Conservation (phyloP, 2,797 vertebrate species). For the Discoglossus pictus region DNA sequence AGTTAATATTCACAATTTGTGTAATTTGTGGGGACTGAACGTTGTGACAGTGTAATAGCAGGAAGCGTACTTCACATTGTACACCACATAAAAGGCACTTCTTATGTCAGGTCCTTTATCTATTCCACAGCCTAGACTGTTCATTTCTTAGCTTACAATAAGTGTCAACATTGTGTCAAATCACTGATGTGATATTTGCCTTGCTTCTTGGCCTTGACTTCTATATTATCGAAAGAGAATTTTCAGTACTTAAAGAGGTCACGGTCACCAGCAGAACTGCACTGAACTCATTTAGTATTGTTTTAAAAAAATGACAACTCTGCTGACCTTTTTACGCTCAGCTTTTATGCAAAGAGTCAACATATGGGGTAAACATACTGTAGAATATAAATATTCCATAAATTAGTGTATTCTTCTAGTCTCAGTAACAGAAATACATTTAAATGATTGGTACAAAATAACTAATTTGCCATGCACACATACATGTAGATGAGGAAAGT, state of each 20-base stretch:
- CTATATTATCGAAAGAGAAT: conserved; percentile 33
- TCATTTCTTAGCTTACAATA: conserved; percentile 28
- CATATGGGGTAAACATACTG: too few species aligned
- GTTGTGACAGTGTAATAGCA: conserved; percentile 18
- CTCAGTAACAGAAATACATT: too few species aligned
- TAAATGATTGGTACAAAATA: too few species aligned
- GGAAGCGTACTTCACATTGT: background rate
- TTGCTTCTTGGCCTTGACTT: conserved; percentile 25
- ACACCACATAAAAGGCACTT: conserved; percentile 7
- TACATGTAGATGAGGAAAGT: too few species aligned
- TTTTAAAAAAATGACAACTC: too few species aligned
- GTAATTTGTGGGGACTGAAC: background rate
- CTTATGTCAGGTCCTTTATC: conserved; percentile 16
- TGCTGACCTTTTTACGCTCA: background rate
- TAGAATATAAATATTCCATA: too few species aligned
- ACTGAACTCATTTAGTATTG: conserved; percentile 3
- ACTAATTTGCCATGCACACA: too few species aligned
- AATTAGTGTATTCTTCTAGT: too few species aligned
- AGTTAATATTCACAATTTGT: background rate
- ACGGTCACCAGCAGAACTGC: conserved; percentile 31
- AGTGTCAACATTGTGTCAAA: conserved; percentile 37
- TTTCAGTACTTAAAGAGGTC: conserved; percentile 39
- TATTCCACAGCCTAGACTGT: conserved; percentile 1
- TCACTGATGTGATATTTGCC: conserved; percentile 26
- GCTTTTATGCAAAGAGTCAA: too few species aligned